Conservation (phyloP, 1,140 invertebrate species). For the Ptiloglossa arizonensis region DNA sequence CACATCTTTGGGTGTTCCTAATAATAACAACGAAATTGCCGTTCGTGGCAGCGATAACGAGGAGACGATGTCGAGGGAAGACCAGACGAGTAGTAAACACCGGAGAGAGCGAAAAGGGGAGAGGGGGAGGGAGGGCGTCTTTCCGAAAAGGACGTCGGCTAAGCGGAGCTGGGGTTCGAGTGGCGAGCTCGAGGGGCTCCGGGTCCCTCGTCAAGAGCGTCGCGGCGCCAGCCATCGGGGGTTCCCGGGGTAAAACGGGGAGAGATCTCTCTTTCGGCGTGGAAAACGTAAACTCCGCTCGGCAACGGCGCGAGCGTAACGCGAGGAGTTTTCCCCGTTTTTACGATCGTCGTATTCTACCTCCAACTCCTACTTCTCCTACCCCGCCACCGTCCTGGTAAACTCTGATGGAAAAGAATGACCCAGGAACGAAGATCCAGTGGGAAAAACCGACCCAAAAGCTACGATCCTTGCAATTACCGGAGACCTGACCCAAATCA, state of each 20-base stretch:
- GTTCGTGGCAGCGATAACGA: slow-evolving; percentile 61
- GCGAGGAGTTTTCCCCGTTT: no score
- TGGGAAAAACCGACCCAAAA: no score
- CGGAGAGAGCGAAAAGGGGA: slow-evolving; percentile 11
- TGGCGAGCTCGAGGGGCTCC: slow-evolving; percentile 17
- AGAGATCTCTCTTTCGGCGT: slow-evolving; percentile 6
- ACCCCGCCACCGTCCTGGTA: no score
- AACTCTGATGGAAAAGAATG: no score
- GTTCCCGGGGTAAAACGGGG: no score
- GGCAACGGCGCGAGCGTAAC: no score
- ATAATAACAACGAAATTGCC: slow-evolving; percentile 66
- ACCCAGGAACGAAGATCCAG: no score
- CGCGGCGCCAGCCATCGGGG: slow-evolving; percentile 57
- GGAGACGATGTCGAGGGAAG: slow-evolving; percentile 60
- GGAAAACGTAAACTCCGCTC: slow-evolving; percentile 46
- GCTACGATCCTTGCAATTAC: no score
- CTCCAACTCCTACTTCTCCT: no score
- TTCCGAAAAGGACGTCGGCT: slow-evolving; percentile 45
- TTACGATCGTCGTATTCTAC: not conserved
- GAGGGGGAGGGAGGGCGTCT: slow-evolving; percentile 19
- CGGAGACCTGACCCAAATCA: no score
- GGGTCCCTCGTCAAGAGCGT: slow-evolving; percentile 48
- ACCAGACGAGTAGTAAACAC: slow-evolving; percentile 24
- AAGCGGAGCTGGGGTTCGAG: slow-evolving; percentile 37
- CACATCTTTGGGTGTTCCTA: slow-evolving; percentile 42